Percentiles rank a stretch among this genome's conserved stretches.
phyloP scores from a whole-genome alignment of 2,113 vertebrate species.

The Upupa epops region DNA sequence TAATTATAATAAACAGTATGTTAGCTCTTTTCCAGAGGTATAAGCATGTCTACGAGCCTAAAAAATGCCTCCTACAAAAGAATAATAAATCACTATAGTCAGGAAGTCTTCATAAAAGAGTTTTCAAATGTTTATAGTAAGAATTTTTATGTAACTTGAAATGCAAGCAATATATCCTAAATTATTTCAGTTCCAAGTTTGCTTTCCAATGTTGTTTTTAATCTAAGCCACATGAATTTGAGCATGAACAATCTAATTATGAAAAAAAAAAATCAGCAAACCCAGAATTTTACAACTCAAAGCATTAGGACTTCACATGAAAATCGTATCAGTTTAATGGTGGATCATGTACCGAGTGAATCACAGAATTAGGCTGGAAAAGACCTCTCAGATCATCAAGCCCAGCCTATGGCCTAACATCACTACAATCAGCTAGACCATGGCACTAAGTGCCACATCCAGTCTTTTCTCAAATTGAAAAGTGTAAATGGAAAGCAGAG shows the following conservation, averaged over 20 bases:
- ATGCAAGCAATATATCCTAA: not conserved
- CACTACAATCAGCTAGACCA: no score
- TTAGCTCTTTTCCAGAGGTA: not conserved
- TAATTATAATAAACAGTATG: not conserved
- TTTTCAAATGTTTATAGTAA: not conserved
- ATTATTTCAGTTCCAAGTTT: not conserved
- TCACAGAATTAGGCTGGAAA: no score
- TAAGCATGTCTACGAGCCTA: not conserved
- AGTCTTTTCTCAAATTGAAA: no score
- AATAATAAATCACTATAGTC: not conserved
- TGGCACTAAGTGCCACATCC: no score
- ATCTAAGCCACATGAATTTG: not conserved
- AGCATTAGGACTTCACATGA: not conserved
- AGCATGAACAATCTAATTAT: not conserved
- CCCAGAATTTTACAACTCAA: not conserved
- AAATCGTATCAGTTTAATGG: not conserved
- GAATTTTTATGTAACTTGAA: not conserved
- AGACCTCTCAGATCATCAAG: no score
- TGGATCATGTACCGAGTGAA: not conserved
- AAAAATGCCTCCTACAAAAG: not conserved
- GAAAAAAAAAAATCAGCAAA: not conserved
- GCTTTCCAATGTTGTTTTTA: not conserved
- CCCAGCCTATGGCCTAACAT: no score
- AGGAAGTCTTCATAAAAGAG: not conserved
- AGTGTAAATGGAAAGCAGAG: no score